These are phyloP conservation scores for Cephus rjabovi DNA, from an alignment of 2,888 invertebrate genomes.

Conservation along the genomic window DNA sequence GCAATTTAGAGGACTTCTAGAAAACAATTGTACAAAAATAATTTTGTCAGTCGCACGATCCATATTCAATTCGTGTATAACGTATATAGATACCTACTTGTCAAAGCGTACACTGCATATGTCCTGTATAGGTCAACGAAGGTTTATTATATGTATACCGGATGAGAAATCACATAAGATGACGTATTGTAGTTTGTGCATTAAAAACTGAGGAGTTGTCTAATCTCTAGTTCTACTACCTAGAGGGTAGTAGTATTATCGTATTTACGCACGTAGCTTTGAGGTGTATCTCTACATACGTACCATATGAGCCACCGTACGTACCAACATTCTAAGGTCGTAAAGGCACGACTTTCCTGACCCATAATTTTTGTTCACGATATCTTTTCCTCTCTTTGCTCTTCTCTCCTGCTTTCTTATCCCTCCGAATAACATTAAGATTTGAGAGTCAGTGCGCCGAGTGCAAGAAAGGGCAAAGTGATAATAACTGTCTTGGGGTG, in stretches of 20 bases:
- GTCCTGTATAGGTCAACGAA: not conserved
- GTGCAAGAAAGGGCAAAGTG: constrained; percentile 34
- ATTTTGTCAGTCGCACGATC: not conserved
- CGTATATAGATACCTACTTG: no score
- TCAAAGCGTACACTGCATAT: no score
- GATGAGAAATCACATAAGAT: no score
- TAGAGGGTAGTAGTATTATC: no score
- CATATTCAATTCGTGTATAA: not conserved
- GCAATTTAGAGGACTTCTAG: not conserved
- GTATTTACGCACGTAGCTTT: not conserved
- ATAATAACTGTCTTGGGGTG: constrained; percentile 37
- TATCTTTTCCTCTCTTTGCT: constrained; percentile 19
- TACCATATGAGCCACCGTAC: not conserved
- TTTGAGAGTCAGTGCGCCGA: constrained; percentile 35
- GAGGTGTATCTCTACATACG: constrained; percentile 24
- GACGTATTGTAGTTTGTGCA: no score
- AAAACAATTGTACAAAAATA: not conserved
- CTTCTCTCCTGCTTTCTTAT: constrained; percentile 18
- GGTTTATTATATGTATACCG: not conserved
- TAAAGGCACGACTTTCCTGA: not conserved
- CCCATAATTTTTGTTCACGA: constrained; percentile 7
- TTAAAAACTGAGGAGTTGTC: no score
- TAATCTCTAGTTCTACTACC: no score
- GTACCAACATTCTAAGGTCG: not conserved
- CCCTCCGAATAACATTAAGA: constrained; percentile 15